Evolutionary conservation across 2,797 vertebrate genomes (phyloP), one percentile per base, ranked within the genome.

Genomic region (Macropus fuliginosus): DNA sequence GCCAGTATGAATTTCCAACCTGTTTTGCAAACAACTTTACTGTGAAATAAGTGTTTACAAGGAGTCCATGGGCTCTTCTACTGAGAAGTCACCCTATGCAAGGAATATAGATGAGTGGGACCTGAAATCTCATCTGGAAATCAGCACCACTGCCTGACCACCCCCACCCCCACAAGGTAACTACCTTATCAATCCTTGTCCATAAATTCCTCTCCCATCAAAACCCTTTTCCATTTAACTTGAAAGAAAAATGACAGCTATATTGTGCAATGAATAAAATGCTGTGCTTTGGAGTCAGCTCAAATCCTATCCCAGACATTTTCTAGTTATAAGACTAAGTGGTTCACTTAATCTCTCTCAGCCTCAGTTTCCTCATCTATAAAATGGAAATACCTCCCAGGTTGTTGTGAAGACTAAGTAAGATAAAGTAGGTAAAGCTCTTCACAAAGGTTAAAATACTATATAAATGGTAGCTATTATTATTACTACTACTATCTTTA

Each of bases 21-120:
- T 91, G 59, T 91, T 12, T 91, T 66, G 93, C 34, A 14, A 96
- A 96, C 96, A 96, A 96, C 96, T 3, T 12, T 50, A 95, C 92
- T 66, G 81, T 10, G 66, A 91, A 96, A 95, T 18, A 6, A 90
- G 90, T 56, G 92, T 94, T 97, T 92, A 34, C 50, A 94, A 95
- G 21, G 12, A 59, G 46, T 24, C 91, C 0, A 0, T 0, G 0
- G 1, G 8, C 93, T 52, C 46, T 97, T 89, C 50, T 14, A 0
- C 95, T 55, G 34, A 46, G 56, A 94, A 62, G 91, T 93, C 8
- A 54, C 59, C 55, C 93, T 4, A 1, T 54, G 90, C 94, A 91
- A 92, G 96, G 95, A 96, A 95, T 92, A 96, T 91, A 92, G 94
- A 92, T 91, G 6, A 11, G 3, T 31, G 66, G 66, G n/a, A 29